Base-by-base conservation (phyloP, 2,888 invertebrate species). In the Pediacus dermestoides region DNA sequence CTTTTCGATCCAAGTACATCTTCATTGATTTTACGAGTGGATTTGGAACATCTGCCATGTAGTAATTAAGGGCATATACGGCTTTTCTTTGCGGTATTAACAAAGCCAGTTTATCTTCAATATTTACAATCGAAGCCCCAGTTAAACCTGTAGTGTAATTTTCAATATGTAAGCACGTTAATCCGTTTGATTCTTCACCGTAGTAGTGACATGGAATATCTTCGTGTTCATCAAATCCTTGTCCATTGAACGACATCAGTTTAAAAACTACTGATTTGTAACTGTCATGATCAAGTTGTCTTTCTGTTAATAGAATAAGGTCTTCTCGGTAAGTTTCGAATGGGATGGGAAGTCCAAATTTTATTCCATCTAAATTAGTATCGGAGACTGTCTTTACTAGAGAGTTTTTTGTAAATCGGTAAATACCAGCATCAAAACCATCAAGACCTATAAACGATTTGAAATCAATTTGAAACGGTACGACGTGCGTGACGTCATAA, bases 261-360 rank as follows among this genome's bases (percentile, higher is more conserved):
- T 68, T 67, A 7, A 67, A 48, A 8, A 48, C 50, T 30, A 50
- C 47, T 2, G 62, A 51, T 15, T 44, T 48, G 39, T 68, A 67
- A 2, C 53, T 48, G 8, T 45, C 55, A 38, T 66, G 60, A 33
- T 65, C 51, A 12, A 67, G 11, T 13, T 31, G 34, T 14, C 65
- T 58, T 53, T 75, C 71, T 2, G 68, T 56, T 4, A 75, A 43
- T 25, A 75, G 43, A 28, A 74, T 47, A 1, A 69, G 62, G 36
- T 74, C 73, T 41, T 72, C 67, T 34, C 70, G 61, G 40, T 70
- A 71, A 2, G 67, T 71, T 34, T 63, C 53, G 1, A 72, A 38
- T 1, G 65, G 66, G 21, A 74, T 44, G 2, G 64, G 58, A 22
- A 66, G 45, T 64, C 66, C 68, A 46, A 55, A 63, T 12, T 61